phyloP scores from a whole-genome alignment of 2,797 vertebrate genomes.

The Mus minutoides region DNA sequence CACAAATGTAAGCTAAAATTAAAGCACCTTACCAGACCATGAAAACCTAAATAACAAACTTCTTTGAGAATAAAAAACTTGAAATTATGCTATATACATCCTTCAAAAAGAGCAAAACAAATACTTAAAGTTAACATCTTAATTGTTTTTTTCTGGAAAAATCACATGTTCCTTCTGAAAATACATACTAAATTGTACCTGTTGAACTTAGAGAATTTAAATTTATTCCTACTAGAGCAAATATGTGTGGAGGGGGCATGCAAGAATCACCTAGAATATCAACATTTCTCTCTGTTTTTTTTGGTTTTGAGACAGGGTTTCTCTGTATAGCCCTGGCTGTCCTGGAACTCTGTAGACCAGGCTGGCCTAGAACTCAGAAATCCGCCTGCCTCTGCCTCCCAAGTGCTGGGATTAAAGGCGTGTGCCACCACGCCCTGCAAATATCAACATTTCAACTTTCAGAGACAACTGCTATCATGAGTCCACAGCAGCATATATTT shows the following conservation, averaged over 20 bases:
- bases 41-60: neutral
- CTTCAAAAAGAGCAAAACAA: slow-evolving; percentile 30
- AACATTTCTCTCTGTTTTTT: too few relatives aligned
- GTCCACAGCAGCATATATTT: neutral
- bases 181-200: neutral
- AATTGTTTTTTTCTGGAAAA: neutral
- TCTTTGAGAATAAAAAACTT: neutral
- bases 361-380: too few relatives aligned
- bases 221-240: slow-evolving; percentile 24
- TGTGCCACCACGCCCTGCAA: too few relatives aligned
- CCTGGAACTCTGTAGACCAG: too few relatives aligned
- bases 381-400: too few relatives aligned
- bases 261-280: neutral
- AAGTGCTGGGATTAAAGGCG: too few relatives aligned
- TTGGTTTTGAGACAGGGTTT: too few relatives aligned
- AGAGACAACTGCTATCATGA: neutral
- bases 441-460: neutral
- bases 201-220: slow-evolving; percentile 34
- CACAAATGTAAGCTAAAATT: slow-evolving; percentile 10
- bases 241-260: neutral
- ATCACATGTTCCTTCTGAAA: neutral
- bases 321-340: too few relatives aligned
- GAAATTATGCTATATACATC: neutral
- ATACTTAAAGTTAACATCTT: slow-evolving; percentile 15
- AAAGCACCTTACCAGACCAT: neutral